phyloP scores from a whole-genome alignment of 2,113 vertebrate species.

The Balaeniceps rex region DNA sequence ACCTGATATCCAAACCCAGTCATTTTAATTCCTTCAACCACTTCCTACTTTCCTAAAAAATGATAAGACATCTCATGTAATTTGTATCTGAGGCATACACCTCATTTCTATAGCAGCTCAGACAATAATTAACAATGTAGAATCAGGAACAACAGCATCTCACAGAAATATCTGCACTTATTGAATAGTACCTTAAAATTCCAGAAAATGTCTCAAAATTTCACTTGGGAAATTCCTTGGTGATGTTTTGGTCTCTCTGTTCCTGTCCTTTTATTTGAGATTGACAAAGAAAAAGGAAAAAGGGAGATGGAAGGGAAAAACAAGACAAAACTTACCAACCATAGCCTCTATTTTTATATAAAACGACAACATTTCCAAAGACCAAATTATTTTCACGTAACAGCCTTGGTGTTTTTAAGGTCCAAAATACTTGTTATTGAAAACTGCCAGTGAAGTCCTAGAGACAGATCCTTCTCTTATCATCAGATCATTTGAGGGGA shows the following conservation, averaged over 20 bases:
- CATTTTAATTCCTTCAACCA: neutral
- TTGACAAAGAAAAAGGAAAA: neutral
- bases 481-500: neutral
- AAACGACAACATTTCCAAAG: neutral
- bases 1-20: neutral
- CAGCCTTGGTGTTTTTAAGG: neutral
- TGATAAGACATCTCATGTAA: neutral
- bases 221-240: neutral
- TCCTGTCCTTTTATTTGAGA: neutral
- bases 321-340: neutral
- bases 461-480: neutral
- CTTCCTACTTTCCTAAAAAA: neutral
- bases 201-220: neutral
- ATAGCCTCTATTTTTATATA: neutral
- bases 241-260: neutral
- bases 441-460: neutral
- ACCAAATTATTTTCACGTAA: neutral
- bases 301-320: neutral
- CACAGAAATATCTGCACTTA: neutral
- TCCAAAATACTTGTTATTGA: neutral
- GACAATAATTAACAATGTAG: neutral
- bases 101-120: neutral
- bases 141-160: neutral
- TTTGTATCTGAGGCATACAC: neutral
- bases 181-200: neutral